Conservation (phyloP, 2,888 invertebrate species). For the Schrankia costaestrigalis region DNA sequence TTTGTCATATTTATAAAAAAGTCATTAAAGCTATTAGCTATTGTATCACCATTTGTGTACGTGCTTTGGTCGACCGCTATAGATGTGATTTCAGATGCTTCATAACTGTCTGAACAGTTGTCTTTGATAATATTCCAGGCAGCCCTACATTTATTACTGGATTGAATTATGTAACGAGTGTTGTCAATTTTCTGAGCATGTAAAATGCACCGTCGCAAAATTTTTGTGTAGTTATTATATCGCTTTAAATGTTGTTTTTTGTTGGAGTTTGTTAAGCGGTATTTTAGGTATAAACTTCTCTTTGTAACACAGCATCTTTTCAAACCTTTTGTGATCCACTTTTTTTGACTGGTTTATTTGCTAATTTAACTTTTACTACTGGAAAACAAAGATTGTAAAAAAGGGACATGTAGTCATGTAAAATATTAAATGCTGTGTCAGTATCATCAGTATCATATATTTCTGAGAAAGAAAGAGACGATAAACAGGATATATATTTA, state of each 20-base stretch:
- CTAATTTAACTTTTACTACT: no score
- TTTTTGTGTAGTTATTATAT: background rate
- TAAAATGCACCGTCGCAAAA: background rate
- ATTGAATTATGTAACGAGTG: background rate
- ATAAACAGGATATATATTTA: conserved; percentile 3
- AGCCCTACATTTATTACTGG: background rate
- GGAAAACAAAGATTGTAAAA: no score
- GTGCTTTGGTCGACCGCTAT: background rate
- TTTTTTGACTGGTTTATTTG: no score
- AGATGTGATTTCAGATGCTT: background rate
- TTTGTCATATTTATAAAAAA: no score
- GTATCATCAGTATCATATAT: conserved; percentile 3
- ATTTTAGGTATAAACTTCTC: no score
- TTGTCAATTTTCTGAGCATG: background rate
- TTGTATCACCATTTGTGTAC: background rate
- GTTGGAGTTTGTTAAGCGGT: no score
- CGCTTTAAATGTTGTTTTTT: no score
- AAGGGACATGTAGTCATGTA: background rate
- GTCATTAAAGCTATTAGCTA: no score
- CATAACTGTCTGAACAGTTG: background rate
- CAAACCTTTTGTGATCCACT: no score
- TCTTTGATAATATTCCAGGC: no score
- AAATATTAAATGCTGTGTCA: conserved; percentile 7
- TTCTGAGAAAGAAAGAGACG: conserved; percentile 2
- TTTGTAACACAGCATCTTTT: no score